phyloP scores from a whole-genome alignment of 2,888 invertebrate species.

The Theodoxus fluviatilis region DNA sequence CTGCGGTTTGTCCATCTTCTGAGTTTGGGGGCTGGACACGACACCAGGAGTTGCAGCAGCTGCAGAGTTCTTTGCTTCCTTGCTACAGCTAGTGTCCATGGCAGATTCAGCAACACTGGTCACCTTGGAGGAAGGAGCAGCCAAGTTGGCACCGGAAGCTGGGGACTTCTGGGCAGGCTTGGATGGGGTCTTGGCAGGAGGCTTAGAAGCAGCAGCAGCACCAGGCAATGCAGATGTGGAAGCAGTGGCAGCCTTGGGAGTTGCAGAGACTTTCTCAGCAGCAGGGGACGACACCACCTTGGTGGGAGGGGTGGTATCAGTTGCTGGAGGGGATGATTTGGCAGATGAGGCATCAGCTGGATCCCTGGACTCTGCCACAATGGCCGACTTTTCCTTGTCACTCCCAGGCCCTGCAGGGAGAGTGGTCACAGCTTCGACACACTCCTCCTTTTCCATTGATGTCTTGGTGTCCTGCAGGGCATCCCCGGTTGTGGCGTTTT shows the following conservation, averaged over 20 bases:
- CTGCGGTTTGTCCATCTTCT: constrained; percentile 32
- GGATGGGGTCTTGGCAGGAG: not conserved
- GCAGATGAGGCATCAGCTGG: too few species aligned
- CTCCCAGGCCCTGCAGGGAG: too few species aligned
- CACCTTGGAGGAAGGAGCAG: constrained; percentile 21
- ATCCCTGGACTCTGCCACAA: too few species aligned
- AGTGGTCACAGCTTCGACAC: too few species aligned
- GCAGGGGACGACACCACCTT: too few species aligned
- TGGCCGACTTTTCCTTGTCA: too few species aligned
- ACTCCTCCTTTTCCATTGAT: too few species aligned
- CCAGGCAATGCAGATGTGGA: not conserved
- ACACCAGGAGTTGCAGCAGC: constrained; percentile 26
- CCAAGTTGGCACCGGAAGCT: not conserved
- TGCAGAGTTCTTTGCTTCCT: constrained; percentile 17
- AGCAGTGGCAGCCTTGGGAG: not conserved
- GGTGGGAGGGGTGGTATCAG: too few species aligned
- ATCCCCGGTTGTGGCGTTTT: too few species aligned
- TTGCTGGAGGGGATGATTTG: too few species aligned
- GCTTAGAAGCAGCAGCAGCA: not conserved
- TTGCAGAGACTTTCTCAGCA: not conserved
- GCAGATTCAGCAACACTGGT: too few species aligned
- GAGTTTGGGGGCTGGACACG: constrained; percentile 15
- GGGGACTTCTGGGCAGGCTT: not conserved
- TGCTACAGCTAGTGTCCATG: constrained; percentile 20
- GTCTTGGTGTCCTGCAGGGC: too few species aligned